Conservation (phyloP, 2,797 vertebrate genomes). For the Tiaroga cobitis region DNA sequence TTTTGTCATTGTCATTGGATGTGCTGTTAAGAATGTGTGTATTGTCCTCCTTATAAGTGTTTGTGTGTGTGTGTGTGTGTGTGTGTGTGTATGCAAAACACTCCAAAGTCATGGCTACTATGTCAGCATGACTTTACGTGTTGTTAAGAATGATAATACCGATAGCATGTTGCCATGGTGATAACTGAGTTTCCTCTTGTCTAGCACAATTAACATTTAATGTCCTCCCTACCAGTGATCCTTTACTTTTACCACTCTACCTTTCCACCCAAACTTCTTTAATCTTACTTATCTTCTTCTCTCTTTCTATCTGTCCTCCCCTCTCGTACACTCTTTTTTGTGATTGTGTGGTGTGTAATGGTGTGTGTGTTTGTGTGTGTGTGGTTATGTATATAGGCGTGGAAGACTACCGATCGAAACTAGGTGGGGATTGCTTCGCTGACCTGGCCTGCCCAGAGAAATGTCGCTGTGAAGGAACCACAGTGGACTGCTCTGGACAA, state of each 20-base stretch:
- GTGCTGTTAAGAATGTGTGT: slow-evolving; percentile 24
- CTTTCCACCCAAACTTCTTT: slow-evolving; percentile 6
- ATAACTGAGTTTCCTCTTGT: slow-evolving; percentile 60
- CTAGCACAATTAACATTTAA: slow-evolving; percentile 45
- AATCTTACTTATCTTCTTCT: not conserved
- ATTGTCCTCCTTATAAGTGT: not conserved
- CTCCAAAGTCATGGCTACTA: slow-evolving; percentile 34
- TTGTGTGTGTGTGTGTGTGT: slow-evolving; percentile 7
- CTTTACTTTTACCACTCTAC: slow-evolving; percentile 32
- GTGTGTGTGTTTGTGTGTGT: slow-evolving; percentile 53
- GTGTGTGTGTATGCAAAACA: slow-evolving; percentile 10
- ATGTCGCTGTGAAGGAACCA: slow-evolving; percentile 96
- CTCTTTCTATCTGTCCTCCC: not conserved
- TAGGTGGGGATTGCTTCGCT: slow-evolving; percentile 96
- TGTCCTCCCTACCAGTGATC: slow-evolving; percentile 27
- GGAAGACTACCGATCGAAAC: slow-evolving; percentile 96
- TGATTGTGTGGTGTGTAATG: slow-evolving; percentile 23
- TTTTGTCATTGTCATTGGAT: slow-evolving; percentile 27
- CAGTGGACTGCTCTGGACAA: slow-evolving; percentile 97
- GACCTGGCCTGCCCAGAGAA: slow-evolving; percentile 97
- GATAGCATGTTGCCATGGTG: slow-evolving; percentile 51
- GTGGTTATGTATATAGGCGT: slow-evolving; percentile 81
- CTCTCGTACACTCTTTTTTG: slow-evolving; percentile 6
- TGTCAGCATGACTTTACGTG: slow-evolving; percentile 27
- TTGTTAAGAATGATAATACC: slow-evolving; percentile 38